Evolutionary conservation across 2,888 invertebrate genomes (phyloP), one percentile per base, ranked within the genome.

Genomic region (Chymomyza procnemis): DNA sequence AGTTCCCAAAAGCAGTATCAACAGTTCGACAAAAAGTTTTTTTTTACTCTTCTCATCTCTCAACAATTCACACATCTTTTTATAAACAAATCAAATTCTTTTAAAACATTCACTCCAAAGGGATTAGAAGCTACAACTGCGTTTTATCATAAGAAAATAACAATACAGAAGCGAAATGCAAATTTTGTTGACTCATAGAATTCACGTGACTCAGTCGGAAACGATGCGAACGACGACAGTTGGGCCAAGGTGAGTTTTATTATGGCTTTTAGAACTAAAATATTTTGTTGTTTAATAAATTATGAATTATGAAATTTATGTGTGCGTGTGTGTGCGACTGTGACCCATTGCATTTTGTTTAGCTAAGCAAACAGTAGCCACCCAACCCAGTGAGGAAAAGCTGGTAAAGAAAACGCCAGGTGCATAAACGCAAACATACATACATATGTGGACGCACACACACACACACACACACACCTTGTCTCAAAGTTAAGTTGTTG

Each of bases 231-330:
- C n/a, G n/a, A n/a, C n/a, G 50, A 34, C 41, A 54, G 54, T 64
- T 75, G 80, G 85, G 82, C 80, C 83, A 83, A 83, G 83, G 83
- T 85, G 79, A 84, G 66, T 64, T 67, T 71, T 75, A 72, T 80
- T 80, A 71, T 78, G 69, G 61, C 30, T 64, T 52, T 55, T 34
- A n/a, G 34, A 12, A 12, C 34, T 41, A 12, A 41, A 3, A 12
- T 12, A 12, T 41, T 4, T 41, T 41, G 3, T 12, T 12, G n/a
- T n/a, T n/a, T n/a, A n/a, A 41, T 34, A 34, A 34, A 34, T 34
- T 9, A 34, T 34, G 34, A 34, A 34, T 41, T 41, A 41, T 41
- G 34, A 41, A 41, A 41, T 41, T 12, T 30, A 30, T 6, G 30
- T 30, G 30, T 30, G 30, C 6, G 16, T 47, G 47, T 50, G 18